Base-by-base conservation (phyloP, 2,888 invertebrate genomes). In the Peribatodes rhomboidaria region DNA sequence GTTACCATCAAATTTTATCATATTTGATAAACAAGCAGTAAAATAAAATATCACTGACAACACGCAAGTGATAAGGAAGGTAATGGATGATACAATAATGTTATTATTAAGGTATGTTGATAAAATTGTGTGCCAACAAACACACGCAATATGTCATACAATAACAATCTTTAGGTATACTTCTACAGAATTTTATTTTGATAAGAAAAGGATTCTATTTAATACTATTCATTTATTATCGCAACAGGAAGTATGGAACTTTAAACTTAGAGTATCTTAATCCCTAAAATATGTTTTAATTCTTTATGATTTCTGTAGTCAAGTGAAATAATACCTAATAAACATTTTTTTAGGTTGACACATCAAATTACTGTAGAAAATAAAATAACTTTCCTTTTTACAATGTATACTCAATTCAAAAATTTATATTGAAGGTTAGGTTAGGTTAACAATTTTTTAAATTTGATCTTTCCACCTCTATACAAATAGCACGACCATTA, bases 11-110 rank as follows among this genome's bases (percentile, higher is more conserved):
- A 16, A 39, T 18, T 27, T 13, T 49, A 58, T 58, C 49, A 58
- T 41, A 16, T 41, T 61, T 39, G 47, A 49, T 61, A 61, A 61
- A 20, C 47, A 47, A 33, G 39, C 54, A 54, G 47, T 54, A 54
- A 54, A 61, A 53, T 41, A 61, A 54, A 61, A 49, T 27, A 47
- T 47, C 47, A 46, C 46, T 41, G 41, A 41, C 47, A 47, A 53
- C 22, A 46, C 14, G 16, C 7, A 13, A 31, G 18, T 33, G 54
- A 61, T 54, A 60, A 20, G 41, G 14, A 33, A 59, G 50, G 50
- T 35, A 39, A 37, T 20, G 27, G 18, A 61, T 18, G 16, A 47
- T 47, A 61, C 54, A 54, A 47, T 46, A 53, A 46, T 42, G 14
- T 39, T 16, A 35, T 20, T 50, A 35, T 35, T 16, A 49, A 33